phyloP scores from a whole-genome alignment of 1,140 invertebrate species.

The Fopius arisanus region DNA sequence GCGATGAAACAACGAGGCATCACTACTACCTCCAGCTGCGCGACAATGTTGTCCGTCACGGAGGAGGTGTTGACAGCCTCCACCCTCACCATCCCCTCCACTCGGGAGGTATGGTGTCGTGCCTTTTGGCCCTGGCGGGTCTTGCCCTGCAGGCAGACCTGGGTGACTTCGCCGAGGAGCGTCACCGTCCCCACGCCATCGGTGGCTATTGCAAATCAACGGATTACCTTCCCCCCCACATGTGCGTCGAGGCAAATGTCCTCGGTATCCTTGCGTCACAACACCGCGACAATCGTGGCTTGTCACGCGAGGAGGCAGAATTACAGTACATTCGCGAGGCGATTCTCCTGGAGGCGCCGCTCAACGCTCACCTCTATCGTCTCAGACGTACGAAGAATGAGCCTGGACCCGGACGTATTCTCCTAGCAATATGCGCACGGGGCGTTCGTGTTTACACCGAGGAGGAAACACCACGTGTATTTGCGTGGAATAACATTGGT shows the following conservation, averaged over 20 bases:
- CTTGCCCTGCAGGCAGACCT: constrained; percentile 91
- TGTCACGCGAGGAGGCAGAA: constrained; percentile 81
- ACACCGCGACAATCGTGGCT: constrained; percentile 78
- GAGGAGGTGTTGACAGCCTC: constrained; percentile 67
- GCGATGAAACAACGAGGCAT: constrained; percentile 88
- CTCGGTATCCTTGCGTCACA: constrained; percentile 69
- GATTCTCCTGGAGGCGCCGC: constrained; percentile 82
- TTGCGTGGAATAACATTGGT: constrained; percentile 92
- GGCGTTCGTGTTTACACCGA: constrained; percentile 85
- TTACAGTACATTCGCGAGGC: constrained; percentile 88
- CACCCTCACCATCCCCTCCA: constrained; percentile 71
- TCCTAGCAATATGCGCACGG: constrained; percentile 84
- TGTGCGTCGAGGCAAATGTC: constrained; percentile 67
- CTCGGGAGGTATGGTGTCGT: constrained; percentile 65
- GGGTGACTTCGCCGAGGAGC: constrained; percentile 74
- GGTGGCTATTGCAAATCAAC: constrained; percentile 82
- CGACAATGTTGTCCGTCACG: constrained; percentile 82
- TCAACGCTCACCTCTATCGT: constrained; percentile 91
- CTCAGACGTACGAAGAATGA: constrained; percentile 86
- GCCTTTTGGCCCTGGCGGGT: constrained; percentile 81
- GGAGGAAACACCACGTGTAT: constrained; percentile 74
- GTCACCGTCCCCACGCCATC: constrained; percentile 70
- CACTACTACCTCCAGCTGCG: constrained; percentile 94
- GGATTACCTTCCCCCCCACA: constrained; percentile 73
- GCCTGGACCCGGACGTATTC: constrained; percentile 74